Base-by-base conservation (phyloP, 2,113 vertebrate species). In the Clinocottus analis region DNA sequence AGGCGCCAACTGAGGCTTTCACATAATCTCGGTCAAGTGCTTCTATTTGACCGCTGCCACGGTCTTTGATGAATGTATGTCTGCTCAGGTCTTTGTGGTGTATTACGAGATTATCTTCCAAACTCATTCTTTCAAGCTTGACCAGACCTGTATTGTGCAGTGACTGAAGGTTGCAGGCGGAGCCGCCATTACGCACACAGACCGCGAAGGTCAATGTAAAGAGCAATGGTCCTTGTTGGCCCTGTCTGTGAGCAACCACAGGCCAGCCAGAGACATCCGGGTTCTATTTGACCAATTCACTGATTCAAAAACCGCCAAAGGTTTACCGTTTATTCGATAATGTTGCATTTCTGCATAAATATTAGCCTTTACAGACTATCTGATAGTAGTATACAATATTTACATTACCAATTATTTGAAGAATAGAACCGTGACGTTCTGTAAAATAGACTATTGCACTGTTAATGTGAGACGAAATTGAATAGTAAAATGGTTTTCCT, bases 181-280 rank as follows among this genome's bases (percentile, higher is more conserved):
- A 58, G 79, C 72, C 77, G 80, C 60, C 76, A 81, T 90, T 87
- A 87, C 68, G 69, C 55, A 71, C 58, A 69, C 65, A 85, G 80
- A 90, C 74, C 77, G 81, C 80, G 90, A 92, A 92, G 90, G 91
- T 93, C 89, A 93, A 91, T 82, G 90, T 91, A 91, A 91, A 91
- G 86, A 90, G 84, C 88, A 85, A 56, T 43, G 85, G 12, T 72
- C 39, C 55, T 35, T n/a, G 63, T 16, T 58, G 65, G 75, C 72
- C 63, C n/a, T 59, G 74, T 63, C 75, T 66, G 70, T 31, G 39
- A 25, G 47, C 59, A 68, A 11, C 39, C 68, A 47, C 51, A 84
- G 27, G 5, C n/a, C n/a, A 67, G 10, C 7, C 5, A 47, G 17
- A 75, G 47, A 69, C 45, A 77, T 0, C 45, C 35, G 25, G 9